These are phyloP conservation scores for Semnornis frantzii DNA, from an alignment of 2,113 vertebrate species.

Conservation along the genomic window DNA sequence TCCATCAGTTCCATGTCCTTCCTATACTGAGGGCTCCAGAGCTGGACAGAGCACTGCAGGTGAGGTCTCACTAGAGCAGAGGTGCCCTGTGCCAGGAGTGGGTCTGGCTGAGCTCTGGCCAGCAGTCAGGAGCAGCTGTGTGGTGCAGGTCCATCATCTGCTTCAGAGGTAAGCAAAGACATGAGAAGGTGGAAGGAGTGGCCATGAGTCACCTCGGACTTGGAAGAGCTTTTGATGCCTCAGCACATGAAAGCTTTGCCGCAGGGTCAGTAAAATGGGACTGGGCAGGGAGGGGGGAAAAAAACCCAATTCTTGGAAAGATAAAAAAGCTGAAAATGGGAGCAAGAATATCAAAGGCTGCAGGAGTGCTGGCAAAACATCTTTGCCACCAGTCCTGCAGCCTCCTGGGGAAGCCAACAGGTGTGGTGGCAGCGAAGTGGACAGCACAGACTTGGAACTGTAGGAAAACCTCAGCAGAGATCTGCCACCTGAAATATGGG, in stretches of 20 bases:
- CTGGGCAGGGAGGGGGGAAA: neutral
- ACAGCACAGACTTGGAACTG: neutral
- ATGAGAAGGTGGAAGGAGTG: neutral
- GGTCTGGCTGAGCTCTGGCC: neutral
- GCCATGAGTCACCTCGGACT: neutral
- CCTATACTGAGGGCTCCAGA: no score
- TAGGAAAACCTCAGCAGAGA: neutral
- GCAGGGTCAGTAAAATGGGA: neutral
- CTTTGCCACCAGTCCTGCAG: neutral
- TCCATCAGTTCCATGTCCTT: no score
- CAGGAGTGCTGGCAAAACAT: neutral
- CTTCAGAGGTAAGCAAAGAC: neutral
- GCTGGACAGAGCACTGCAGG: no score
- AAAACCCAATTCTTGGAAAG: neutral
- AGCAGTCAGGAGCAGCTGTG: neutral
- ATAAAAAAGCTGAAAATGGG: neutral
- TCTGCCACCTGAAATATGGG: neutral
- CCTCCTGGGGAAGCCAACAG: neutral
- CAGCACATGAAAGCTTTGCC: conserved; percentile 18
- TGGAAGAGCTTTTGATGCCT: conserved; percentile 37
- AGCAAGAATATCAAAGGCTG: neutral
- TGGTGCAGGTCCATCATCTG: neutral
- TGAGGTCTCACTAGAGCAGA: neutral
- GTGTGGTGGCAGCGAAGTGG: neutral
- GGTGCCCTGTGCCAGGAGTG: neutral